Conservation (phyloP, 2,797 vertebrate genomes). For the Zenarchopterus dispar region DNA sequence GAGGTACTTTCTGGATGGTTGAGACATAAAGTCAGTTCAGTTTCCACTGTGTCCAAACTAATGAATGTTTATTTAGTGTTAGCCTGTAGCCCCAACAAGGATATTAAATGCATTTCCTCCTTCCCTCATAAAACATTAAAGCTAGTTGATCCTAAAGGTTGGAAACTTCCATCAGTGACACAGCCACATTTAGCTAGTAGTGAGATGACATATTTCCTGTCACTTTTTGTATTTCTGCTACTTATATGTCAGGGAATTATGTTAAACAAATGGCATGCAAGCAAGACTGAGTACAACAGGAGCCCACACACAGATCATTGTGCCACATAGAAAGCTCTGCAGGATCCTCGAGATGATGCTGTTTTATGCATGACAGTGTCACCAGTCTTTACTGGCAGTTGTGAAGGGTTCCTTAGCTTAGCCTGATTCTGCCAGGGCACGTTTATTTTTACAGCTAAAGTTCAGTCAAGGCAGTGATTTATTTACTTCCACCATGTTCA, state of each 20-base stretch:
- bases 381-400: slow-evolving; percentile 4
- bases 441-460: slow-evolving; percentile 43
- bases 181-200: neutral
- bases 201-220: neutral
- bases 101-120: neutral
- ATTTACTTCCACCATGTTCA: slow-evolving; percentile 70
- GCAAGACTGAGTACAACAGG: neutral
- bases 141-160: neutral
- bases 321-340: no score
- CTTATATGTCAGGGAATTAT: neutral
- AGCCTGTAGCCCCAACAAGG: no score
- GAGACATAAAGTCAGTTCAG: neutral
- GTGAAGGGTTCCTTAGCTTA: slow-evolving; percentile 32
- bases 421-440: slow-evolving; percentile 63
- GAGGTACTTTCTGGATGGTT: neutral
- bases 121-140: neutral
- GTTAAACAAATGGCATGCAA: neutral
- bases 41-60: neutral
- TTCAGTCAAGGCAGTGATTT: slow-evolving; percentile 49
- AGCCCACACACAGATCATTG: neutral
- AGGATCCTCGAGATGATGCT: neutral
- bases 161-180: neutral
- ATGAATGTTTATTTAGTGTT: neutral
- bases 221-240: neutral
- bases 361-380: neutral